Percentiles rank a stretch among this genome's conserved stretches.
Evolutionary conservation across 2,113 vertebrate genomes (phyloP).

Genomic region (Uria aalge): DNA sequence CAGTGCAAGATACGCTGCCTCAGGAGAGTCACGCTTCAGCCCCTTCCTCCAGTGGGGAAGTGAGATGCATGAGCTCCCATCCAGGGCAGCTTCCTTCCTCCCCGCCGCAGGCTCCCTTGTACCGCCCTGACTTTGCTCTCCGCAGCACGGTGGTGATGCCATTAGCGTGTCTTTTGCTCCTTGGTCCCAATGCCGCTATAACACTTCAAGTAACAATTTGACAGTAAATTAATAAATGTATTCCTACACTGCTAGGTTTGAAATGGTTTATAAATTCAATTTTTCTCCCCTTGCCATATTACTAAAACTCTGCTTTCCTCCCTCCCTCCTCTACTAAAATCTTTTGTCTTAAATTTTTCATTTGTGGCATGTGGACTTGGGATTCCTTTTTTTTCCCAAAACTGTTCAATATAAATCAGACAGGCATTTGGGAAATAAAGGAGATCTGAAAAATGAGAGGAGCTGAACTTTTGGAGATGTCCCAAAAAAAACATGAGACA

Average conservation of each 20-base stretch:
- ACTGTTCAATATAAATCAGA: constrained; percentile 11
- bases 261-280: not conserved
- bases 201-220: not conserved
- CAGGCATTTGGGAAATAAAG: constrained; percentile 44
- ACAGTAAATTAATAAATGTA: constrained; percentile 2
- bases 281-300: not conserved
- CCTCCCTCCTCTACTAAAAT: not conserved
- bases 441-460: not conserved
- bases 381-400: not conserved
- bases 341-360: not conserved
- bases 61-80: not conserved
- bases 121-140: not conserved
- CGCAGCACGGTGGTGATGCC: not conserved
- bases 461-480: not conserved
- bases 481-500: constrained; percentile 9
- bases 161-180: not conserved
- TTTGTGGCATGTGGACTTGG: not conserved
- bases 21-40: constrained; percentile 8
- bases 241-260: not conserved
- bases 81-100: constrained; percentile 15
- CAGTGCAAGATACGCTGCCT: not conserved
- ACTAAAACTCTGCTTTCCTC: not conserved
- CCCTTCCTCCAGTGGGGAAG: not conserved
- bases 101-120: not conserved
- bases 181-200: not conserved